Evolutionary conservation across 1,140 invertebrate genomes (phyloP), one percentile per base, ranked within the genome.

Genomic region (Chrysopa pallens): DNA sequence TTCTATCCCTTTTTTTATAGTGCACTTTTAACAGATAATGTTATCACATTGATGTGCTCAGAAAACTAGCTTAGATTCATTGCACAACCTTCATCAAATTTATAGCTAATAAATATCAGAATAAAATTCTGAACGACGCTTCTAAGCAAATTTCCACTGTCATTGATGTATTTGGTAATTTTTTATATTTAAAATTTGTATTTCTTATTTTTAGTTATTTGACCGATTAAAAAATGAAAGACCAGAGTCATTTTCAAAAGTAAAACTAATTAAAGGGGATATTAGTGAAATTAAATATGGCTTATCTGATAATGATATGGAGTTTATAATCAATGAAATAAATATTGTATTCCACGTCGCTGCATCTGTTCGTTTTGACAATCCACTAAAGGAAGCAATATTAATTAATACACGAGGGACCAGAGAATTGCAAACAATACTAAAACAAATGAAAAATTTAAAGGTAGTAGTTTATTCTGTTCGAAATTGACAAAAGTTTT

Each of bases 231-330:
- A 80, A 50, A 73, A 74, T 53, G 78, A 84, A 47, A 70, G 78
- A 47, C 82, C 85, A 4, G 69, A 74, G 48, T 73, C 86, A 55
- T 62, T 88, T 48, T 70, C 71, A 49, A 95, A 96, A 67, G 73
- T 87, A 35, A 56, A 61, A 47, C 76, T 90, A 1, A 79, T 98
- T 36, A 72, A 75, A 38, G 93, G 94, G 8, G 93, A 98, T 59
- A 84, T 98, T 43, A 85, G 88, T 45, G 72, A 84, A 52, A 76
- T 81, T 8, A 80, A 86, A 44, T 61, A 98, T 1, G 76, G 74
- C 3, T 54, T 78, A 3, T 61, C 52, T 42, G 45, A 58, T 7
- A 42, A 54, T 6, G 70, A 77, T 52, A 42, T 54, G n/a, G 42
- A 60, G n/a, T 48, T 58, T 2, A 50, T 78, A 3, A 50, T 54